Base-by-base conservation (phyloP, 1,140 invertebrate species). In the Ladona fulva region DNA sequence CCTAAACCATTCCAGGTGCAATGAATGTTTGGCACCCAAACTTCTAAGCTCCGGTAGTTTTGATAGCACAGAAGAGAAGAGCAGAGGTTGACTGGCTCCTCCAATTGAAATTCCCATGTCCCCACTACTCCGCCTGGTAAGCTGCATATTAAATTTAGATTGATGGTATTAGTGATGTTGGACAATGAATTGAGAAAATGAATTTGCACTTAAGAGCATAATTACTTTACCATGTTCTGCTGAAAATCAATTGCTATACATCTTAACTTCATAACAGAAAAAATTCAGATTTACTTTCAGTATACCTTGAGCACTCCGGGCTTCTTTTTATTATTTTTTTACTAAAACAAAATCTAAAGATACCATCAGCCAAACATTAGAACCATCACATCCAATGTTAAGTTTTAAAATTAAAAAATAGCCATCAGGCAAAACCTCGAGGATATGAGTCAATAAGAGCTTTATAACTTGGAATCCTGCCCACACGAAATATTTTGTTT, bases 1-100 rank as follows among this genome's bases (percentile, higher is more conserved):
- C 79, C 95, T 89, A 84, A 95, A 97, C 95, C 96, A 98, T 82
- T 94, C 90, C 80, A 98, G 88, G 80, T 96, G 92, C 81, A 93
- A 91, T 79, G 91, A 89, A 85, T 98, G 96, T 80, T 93, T 92
- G 22, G 88, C 88, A 0, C 96, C 95, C n/a, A 98, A 88, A 42
- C 90, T 89, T 74, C 92, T 87, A 76, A 97, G 87, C 84, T 97
- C 95, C 7, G 91, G 89, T 81, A 96, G 88, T 84, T 93, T 92
- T 76, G 89, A 88, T 79, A 93, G 86, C 77, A 95, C 87, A 78
- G 88, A 89, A 73, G 90, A 88, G 84, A 92, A 90, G 52, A 93
- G 87, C 80, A 91, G 89, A 77, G 89, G 85, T 66, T 16, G 52
- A 66, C 12, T 22, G n/a, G 1, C 52, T 19, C 52, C 52, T 19